phyloP scores from a whole-genome alignment of 2,888 invertebrate species.

The Linyphia triangularis region DNA sequence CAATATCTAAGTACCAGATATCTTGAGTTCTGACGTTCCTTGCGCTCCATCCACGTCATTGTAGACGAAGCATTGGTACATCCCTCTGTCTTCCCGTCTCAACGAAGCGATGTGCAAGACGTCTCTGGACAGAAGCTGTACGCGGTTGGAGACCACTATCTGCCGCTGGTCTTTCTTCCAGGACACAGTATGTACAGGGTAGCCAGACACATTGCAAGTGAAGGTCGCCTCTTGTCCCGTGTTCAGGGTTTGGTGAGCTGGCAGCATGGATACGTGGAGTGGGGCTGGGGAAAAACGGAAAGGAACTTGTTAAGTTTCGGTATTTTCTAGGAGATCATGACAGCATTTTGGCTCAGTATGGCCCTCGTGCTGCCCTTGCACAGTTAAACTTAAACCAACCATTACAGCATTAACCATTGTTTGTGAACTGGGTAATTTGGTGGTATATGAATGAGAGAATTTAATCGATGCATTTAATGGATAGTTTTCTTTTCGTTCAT shows the following conservation, averaged over 20 bases:
- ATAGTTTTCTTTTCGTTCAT: too few species aligned
- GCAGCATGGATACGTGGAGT: conserved; percentile 86
- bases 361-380: too few species aligned
- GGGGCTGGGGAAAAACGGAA: conserved; percentile 83
- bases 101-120: conserved; percentile 83
- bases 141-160: conserved; percentile 80
- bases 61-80: conserved; percentile 94
- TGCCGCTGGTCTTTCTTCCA: conserved; percentile 90
- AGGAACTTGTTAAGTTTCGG: too few species aligned
- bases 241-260: conserved; percentile 85
- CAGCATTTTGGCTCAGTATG: too few species aligned
- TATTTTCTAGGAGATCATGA: too few species aligned
- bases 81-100: conserved; percentile 90
- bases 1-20: conserved; percentile 83
- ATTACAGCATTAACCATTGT: too few species aligned
- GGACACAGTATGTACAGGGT: conserved; percentile 87
- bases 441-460: too few species aligned
- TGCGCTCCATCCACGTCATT: conserved; percentile 92
- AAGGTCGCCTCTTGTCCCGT: conserved; percentile 90
- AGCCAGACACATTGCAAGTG: conserved; percentile 92
- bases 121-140: conserved; percentile 75
- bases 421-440: too few species aligned
- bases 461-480: too few species aligned
- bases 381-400: too few species aligned
- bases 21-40: conserved; percentile 88